Base-by-base conservation (phyloP, 64 coral and sea anemone species). In the Catalaphyllia jardinei region DNA sequence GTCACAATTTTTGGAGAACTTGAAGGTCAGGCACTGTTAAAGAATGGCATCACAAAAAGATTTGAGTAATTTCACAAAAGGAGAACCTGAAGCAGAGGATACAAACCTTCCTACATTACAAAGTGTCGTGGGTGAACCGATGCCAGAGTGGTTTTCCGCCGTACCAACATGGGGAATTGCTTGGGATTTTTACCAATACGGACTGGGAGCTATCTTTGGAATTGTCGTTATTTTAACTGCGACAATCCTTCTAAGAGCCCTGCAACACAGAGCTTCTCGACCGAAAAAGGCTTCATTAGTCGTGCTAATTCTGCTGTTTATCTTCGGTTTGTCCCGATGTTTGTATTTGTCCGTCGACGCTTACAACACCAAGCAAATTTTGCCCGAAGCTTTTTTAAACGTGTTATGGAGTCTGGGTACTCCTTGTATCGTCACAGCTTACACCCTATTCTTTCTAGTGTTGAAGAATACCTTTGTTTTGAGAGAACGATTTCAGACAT, bases 401-500 rank as follows among this genome's bases (percentile, higher is more conserved):
- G 28, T 89, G 3, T 16, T 93, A 9, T 93, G 92, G 87, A 82
- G 87, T 27, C 22, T 93, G 3, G 92, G 79, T 1, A 79, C 85
- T 51, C 92, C 92, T 12, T 93, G 92, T 11, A 52, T 93, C 1
- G 86, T 93, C 14, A 93, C 92, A 14, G 87, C 87, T 0, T 93
- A 89, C 71, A 42, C 61, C 2, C 87, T 93, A 0, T 78, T 93
- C 42, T 93, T 85, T 73, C 62, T 89, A 9, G 88, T 93, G 20
- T 82, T 93, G 16, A 93, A 83, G 71, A 93, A 93, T 52, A 88
- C 73, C 25, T 89, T 93, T 46, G 29, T 93, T 16, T 38, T 93
- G 49, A 89, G 79, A 31, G 86, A 93, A 50, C 88, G 83, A 38
- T 93, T 93, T 54, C 78, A 89, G 62, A 89, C 63, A 9, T 93